A percentile compares a stretch with the other conserved stretches of the same genome.
Conservation (phyloP, 2,797 vertebrate genomes). For the Phataginus tetradactyla region DNA sequence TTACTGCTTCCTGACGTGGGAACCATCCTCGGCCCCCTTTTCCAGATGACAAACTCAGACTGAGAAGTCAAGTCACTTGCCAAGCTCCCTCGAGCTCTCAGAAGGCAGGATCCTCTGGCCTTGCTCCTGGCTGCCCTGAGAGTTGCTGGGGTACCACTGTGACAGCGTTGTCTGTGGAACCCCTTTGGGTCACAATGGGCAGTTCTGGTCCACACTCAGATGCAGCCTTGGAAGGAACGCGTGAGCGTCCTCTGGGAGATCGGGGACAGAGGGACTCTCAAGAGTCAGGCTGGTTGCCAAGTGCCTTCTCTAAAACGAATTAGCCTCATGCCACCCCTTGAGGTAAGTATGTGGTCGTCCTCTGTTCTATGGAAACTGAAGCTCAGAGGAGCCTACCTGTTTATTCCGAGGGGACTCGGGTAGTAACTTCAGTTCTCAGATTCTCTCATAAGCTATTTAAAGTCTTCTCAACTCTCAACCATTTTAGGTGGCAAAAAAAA, state of each 20-base stretch:
- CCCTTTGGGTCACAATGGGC: conserved; percentile 34
- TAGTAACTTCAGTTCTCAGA: neutral
- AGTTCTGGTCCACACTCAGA: neutral
- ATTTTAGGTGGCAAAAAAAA: neutral
- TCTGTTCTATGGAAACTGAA: neutral
- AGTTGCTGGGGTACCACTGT: conserved; percentile 34
- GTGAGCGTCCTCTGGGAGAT: neutral
- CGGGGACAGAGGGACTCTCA: neutral
- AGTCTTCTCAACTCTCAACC: neutral
- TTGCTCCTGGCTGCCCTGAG: neutral
- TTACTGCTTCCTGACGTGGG: neutral
- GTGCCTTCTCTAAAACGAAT: neutral
- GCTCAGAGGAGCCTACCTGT: neutral
- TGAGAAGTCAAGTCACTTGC: neutral
- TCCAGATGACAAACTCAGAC: neutral
- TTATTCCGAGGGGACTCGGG: neutral
- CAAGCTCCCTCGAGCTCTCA: neutral
- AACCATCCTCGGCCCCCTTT: neutral
- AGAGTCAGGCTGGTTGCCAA: neutral
- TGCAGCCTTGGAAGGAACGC: neutral
- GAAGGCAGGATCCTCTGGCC: neutral
- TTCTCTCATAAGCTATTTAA: neutral
- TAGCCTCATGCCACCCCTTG: too few species aligned
- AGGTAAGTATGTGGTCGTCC: neutral
- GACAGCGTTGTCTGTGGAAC: neutral